These are phyloP conservation scores for Xanthia togata DNA, from an alignment of 2,888 invertebrate genomes.

Conservation along the genomic window DNA sequence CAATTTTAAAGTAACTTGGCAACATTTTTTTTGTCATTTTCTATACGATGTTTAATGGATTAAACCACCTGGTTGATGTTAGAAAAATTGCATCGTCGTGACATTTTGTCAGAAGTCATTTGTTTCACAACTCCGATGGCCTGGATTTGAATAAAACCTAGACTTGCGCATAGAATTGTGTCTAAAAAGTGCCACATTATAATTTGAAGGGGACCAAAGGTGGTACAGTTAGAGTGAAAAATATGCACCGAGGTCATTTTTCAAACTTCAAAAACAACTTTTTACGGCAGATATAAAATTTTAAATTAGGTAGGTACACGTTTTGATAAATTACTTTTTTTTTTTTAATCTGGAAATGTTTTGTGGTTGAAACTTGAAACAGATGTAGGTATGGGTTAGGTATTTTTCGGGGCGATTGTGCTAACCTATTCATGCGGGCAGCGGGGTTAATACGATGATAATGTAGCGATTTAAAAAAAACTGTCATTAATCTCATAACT, in stretches of 20 bases:
- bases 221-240: slow-evolving; percentile 66
- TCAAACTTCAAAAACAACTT: slow-evolving; percentile 69
- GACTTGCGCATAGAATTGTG: slow-evolving; percentile 70
- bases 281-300: slow-evolving; percentile 50
- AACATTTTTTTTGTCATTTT: slow-evolving; percentile 73
- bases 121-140: slow-evolving; percentile 76
- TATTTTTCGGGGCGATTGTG: slow-evolving; percentile 70
- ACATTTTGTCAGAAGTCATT: slow-evolving; percentile 86
- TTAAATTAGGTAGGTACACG: slow-evolving; percentile 29
- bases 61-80: slow-evolving; percentile 85
- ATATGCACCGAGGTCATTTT: slow-evolving; percentile 71
- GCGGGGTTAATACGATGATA: slow-evolving; percentile 78
- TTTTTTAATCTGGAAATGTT: slow-evolving; percentile 42
- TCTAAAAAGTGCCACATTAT: slow-evolving; percentile 68
- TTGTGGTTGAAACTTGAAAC: slow-evolving; percentile 49
- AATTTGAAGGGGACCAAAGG: slow-evolving; percentile 49
- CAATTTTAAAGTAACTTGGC: slow-evolving; percentile 70
- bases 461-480: slow-evolving; percentile 74
- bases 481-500: slow-evolving; percentile 73
- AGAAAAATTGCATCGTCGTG: slow-evolving; percentile 86
- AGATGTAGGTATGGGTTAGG: slow-evolving; percentile 53
- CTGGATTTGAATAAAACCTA: slow-evolving; percentile 85
- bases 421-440: slow-evolving; percentile 74
- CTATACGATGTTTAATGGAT: slow-evolving; percentile 86
- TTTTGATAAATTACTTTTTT: slow-evolving; percentile 50